A percentile compares a stretch with the other conserved stretches of the same genome.
Evolutionary conservation across 2,888 invertebrate genomes (phyloP).

Genomic region (Stegophylla sp.): DNA sequence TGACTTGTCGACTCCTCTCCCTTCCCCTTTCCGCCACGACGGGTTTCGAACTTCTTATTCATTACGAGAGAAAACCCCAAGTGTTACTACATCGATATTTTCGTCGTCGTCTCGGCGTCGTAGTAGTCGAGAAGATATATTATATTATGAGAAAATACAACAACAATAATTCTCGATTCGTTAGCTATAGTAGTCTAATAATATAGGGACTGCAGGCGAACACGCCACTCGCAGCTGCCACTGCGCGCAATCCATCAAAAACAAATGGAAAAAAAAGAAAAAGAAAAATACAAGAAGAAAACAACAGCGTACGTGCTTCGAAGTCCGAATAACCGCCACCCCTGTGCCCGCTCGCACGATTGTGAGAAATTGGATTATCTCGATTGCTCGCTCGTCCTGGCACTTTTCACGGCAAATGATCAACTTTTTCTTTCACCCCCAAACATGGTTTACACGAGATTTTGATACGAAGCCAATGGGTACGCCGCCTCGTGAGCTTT

Average conservation of each 20-base stretch:
- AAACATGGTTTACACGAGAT: slow-evolving; percentile 1
- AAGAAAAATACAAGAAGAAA: background rate
- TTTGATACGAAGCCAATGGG: slow-evolving; percentile 52
- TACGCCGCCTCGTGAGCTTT: slow-evolving; percentile 28
- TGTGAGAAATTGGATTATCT: slow-evolving; percentile 41
- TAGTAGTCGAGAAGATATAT: no score
- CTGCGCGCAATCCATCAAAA: slow-evolving; percentile 33
- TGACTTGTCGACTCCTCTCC: background rate
- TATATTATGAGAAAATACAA: background rate
- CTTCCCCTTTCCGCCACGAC: background rate
- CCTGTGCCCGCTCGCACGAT: background rate
- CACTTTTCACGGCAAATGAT: slow-evolving; percentile 43
- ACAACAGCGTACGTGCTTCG: slow-evolving; percentile 36
- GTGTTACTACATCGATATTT: slow-evolving; percentile 16
- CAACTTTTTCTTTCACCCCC: slow-evolving; percentile 24
- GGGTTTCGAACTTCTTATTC: background rate
- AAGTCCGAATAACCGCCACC: slow-evolving; percentile 14
- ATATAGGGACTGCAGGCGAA: background rate
- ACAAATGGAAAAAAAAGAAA: slow-evolving; percentile 21
- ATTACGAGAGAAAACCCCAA: background rate
- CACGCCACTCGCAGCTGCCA: slow-evolving; percentile 40
- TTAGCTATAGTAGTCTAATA: slow-evolving; percentile 1
- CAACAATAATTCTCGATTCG: slow-evolving; percentile 7
- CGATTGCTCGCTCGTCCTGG: slow-evolving; percentile 40
- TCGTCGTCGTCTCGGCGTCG: slow-evolving; percentile 5